A percentile compares a stretch with the other conserved stretches of the same genome.
phyloP scores from a whole-genome alignment of 2,113 vertebrate species.

The Malurus alboscapulatus region DNA sequence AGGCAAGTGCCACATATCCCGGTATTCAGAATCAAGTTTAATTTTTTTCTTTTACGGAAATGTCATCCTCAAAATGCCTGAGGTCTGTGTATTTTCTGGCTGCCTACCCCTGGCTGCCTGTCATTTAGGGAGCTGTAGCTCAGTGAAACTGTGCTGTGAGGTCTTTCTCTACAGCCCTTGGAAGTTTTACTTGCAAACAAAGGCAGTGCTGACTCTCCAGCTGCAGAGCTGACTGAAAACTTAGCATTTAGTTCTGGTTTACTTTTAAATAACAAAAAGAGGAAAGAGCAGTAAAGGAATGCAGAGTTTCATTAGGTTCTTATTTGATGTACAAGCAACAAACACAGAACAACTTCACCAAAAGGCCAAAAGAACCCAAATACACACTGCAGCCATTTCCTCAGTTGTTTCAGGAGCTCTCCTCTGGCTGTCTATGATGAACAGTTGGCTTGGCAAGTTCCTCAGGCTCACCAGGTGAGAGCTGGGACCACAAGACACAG shows the following conservation, averaged over 20 bases:
- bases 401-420: neutral
- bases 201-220: neutral
- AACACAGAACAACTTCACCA: neutral
- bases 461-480: neutral
- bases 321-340: neutral
- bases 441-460: neutral
- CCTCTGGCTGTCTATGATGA: rapidly evolving
- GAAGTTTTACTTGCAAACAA: neutral
- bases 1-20: neutral
- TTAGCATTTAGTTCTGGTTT: neutral
- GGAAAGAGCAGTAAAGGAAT: neutral
- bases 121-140: neutral
- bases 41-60: neutral
- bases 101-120: neutral
- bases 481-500: no score
- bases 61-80: neutral
- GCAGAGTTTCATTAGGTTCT: neutral
- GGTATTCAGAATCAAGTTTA: neutral
- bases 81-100: neutral
- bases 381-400: neutral
- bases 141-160: neutral
- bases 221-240: neutral
- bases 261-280: neutral
- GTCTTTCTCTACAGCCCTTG: neutral
- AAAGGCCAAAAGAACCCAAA: neutral